A percentile compares a stretch with the other conserved stretches of the same genome.
Conservation (phyloP, 2,888 invertebrate species). For the Holacanthella duospinosa region DNA sequence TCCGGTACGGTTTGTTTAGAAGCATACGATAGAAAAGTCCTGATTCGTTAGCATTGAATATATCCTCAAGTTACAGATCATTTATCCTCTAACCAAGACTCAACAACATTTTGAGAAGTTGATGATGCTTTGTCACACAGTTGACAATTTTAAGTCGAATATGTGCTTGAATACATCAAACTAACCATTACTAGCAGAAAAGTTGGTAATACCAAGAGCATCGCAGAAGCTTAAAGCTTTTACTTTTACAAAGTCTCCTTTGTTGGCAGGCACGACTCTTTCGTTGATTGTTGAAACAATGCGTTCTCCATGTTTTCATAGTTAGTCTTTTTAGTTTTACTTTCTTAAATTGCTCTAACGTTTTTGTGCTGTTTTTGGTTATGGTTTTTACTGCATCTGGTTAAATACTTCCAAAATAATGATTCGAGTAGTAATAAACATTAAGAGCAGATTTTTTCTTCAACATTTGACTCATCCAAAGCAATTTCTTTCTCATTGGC, state of each 20-base stretch:
- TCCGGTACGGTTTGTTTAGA: neutral
- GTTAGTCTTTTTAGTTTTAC: neutral
- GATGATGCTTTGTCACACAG: neutral
- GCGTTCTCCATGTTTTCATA: neutral
- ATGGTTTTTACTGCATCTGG: neutral
- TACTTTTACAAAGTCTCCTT: neutral
- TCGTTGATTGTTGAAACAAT: neutral
- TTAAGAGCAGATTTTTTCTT: too few relatives aligned
- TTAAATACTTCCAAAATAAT: too few relatives aligned
- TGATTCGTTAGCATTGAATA: neutral
- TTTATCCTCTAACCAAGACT: neutral
- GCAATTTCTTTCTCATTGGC: too few relatives aligned
- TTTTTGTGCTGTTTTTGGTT: neutral
- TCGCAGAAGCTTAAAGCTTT: neutral
- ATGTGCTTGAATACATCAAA: neutral
- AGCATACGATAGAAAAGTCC: neutral
- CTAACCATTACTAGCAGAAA: neutral
- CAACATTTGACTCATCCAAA: too few relatives aligned
- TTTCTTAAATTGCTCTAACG: neutral
- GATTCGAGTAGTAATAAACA: too few relatives aligned
- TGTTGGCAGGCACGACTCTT: neutral
- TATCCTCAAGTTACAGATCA: neutral
- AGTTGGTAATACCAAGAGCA: neutral
- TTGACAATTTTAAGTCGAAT: neutral
- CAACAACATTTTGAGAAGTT: neutral